Evolutionary conservation across 2,888 invertebrate genomes (phyloP), one percentile per base, ranked within the genome.

Genomic region (Galeopsomyia nigrocyanea): DNA sequence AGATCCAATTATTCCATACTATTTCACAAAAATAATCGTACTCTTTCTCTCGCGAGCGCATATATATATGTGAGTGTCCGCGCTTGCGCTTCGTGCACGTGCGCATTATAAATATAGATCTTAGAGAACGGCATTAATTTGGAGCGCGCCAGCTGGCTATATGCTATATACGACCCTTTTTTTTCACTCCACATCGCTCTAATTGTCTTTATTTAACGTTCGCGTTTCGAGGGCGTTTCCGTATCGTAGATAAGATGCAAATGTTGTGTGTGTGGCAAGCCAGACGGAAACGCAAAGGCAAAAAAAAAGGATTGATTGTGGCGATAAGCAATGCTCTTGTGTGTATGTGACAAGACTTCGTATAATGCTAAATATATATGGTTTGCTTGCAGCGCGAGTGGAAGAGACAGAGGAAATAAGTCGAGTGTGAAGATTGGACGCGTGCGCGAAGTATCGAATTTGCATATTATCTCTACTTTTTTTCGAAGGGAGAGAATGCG

Each of bases 171-270:
- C 39, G 39, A 39, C 39, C 39, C 39, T 39, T 39, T 39, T 39
- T 39, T 31, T 31, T 31, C 7, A 39, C 26, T 26, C 62, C 69
- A n/a, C n/a, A 55, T 68, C 57, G 51, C 17, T 46, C 69, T 66
- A 73, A 73, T 73, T 73, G 62, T 69, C 73, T 57, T 73, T 73
- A 69, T 68, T 73, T 68, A 65, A 55, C 22, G 31, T 39, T 19
- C 53, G 57, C 55, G 61, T 47, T 7, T 10, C 19, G 60, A 21
- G 57, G 26, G 55, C 39, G 50, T 39, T 39, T 10, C 17, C 31
- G 17, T 19, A 39, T 39, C 39, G 26, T 16, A 55, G 65, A 71
- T 66, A 71, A 71, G 61, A 66, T 61, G 65, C 56, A 61, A 66
- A 66, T 49, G 51, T n/a, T 7, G 61, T 7, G 6, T 26, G n/a